Percentiles rank a stretch among this genome's conserved stretches.
Evolutionary conservation across 2,888 invertebrate species (phyloP).

Genomic region (Chalcis sispes): DNA sequence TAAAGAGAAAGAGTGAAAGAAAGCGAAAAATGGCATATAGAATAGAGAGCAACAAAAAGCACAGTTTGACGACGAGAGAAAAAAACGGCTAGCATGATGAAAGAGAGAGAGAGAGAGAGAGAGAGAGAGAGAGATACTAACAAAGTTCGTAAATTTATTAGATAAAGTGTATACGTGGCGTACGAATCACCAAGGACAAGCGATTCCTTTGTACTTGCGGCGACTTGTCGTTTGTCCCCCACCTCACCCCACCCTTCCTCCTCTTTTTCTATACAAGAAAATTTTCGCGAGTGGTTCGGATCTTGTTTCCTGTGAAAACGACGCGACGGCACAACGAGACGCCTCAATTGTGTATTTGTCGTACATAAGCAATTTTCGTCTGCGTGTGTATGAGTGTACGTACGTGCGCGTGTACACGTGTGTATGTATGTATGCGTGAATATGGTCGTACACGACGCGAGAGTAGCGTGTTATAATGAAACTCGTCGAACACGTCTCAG

Average conservation of each 20-base stretch:
- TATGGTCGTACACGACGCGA: neutral
- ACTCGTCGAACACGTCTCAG: slow-evolving; percentile 6
- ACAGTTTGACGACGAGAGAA: no score
- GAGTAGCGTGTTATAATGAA: neutral
- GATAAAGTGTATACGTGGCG: slow-evolving; percentile 48
- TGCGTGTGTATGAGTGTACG: neutral
- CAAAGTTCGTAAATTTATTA: slow-evolving; percentile 47
- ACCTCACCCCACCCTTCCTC: slow-evolving; percentile 33
- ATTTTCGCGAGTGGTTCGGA: slow-evolving; percentile 28
- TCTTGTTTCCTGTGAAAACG: slow-evolving; percentile 31
- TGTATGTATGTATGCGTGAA: neutral
- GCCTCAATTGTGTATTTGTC: slow-evolving; percentile 37
- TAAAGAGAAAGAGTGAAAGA: neutral
- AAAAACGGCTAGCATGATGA: neutral
- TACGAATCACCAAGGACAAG: slow-evolving; percentile 42
- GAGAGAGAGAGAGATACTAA: slow-evolving; percentile 22
- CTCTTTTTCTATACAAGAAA: slow-evolving; percentile 39
- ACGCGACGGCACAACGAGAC: neutral
- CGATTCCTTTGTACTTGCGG: slow-evolving; percentile 45
- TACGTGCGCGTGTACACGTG: neutral
- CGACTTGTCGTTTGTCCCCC: slow-evolving; percentile 37
- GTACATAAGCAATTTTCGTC: slow-evolving; percentile 30
- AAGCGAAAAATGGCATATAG: neutral
- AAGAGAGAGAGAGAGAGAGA: neutral
- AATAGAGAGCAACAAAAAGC: neutral